Evolutionary conservation across 2,797 vertebrate species (phyloP), one percentile per base, ranked within the genome.

Genomic region (Melopsittacus undulatus): DNA sequence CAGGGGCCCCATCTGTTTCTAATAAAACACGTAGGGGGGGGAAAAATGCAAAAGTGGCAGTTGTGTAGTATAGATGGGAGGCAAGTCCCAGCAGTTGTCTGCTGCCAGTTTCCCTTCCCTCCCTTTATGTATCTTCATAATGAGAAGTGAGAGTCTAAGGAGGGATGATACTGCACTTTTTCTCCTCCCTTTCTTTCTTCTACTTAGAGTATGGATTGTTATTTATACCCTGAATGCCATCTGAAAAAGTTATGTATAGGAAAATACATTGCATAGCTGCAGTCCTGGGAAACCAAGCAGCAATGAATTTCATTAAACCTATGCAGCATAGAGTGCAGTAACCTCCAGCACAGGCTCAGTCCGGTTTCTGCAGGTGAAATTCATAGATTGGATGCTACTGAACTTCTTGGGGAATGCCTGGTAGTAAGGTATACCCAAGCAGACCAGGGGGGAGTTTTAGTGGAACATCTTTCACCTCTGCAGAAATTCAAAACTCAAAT

Each of bases 1-100:
- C 92, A 93, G 88, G 83, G 89, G 80, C 94, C n/a, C 93, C 97
- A 94, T 97, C 97, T 98, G 97, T 81, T 96, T 42, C 94, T 66
- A 89, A 51, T 94, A 48, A 87, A 80, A 84, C 87, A 85, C 2
- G 5, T 6, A 19, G 74, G 56, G 57, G 20, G 9, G 82, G 90
- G 59, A 85, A 63, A 75, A 24, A 61, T 42, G 61, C 88, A 29
- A 4, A 67, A 92, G 84, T 63, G 89, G 90, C 92, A 75, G 80
- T 92, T 83, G 75, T 54, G 56, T 57, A 36, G n/a, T 62, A 14
- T 26, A 36, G 78, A 42, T 15, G 78, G 70, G 77, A 83, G 34
- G 23, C 5, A 12, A 51, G 46, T 29, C 42, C 76, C 61, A 68
- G 57, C 81, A 94, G 84, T 92, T 79, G 87, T 57, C 87, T 84